These are phyloP conservation scores for Fragum whitleyi DNA, from an alignment of 2,888 invertebrate species.

Conservation along the genomic window DNA sequence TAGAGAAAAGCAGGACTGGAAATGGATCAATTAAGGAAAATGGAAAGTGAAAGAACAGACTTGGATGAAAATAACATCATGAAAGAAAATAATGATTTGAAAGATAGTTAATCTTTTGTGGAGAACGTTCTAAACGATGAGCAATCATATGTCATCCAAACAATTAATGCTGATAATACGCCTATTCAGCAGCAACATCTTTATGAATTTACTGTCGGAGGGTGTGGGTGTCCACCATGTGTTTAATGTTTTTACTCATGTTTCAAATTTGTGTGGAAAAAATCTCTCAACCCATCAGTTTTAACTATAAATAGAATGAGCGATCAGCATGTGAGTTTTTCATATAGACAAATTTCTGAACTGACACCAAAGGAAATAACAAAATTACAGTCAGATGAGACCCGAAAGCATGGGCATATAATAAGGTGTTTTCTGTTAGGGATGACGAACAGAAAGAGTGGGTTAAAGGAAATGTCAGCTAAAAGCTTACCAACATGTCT, in stretches of 20 bases:
- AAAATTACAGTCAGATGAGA: slow-evolving; percentile 36
- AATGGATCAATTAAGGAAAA: not conserved
- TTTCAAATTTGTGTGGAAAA: slow-evolving; percentile 34
- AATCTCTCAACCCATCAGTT: slow-evolving; percentile 22
- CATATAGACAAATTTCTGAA: slow-evolving; percentile 38
- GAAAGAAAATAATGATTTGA: slow-evolving; percentile 19
- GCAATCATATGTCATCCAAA: slow-evolving; percentile 6
- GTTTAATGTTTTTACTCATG: slow-evolving; percentile 36
- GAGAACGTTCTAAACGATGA: slow-evolving; percentile 43
- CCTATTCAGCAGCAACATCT: slow-evolving; percentile 16
- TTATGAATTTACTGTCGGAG: slow-evolving; percentile 39
- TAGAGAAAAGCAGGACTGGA: not conserved
- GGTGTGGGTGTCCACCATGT: slow-evolving; percentile 51
- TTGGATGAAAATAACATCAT: not conserved
- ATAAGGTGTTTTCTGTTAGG: slow-evolving; percentile 43
- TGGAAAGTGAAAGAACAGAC: not conserved
- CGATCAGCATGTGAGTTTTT: slow-evolving; percentile 36
- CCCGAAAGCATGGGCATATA: slow-evolving; percentile 37
- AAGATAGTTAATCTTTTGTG: slow-evolving; percentile 24
- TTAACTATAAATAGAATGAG: slow-evolving; percentile 46
- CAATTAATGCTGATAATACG: slow-evolving; percentile 21
- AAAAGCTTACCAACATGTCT: slow-evolving; percentile 28
- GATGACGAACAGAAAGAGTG: slow-evolving; percentile 43
- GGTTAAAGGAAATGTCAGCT: slow-evolving; percentile 37
- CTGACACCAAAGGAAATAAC: slow-evolving; percentile 19